Conservation (phyloP, 2,888 invertebrate genomes). For the Byasa hedistus region DNA sequence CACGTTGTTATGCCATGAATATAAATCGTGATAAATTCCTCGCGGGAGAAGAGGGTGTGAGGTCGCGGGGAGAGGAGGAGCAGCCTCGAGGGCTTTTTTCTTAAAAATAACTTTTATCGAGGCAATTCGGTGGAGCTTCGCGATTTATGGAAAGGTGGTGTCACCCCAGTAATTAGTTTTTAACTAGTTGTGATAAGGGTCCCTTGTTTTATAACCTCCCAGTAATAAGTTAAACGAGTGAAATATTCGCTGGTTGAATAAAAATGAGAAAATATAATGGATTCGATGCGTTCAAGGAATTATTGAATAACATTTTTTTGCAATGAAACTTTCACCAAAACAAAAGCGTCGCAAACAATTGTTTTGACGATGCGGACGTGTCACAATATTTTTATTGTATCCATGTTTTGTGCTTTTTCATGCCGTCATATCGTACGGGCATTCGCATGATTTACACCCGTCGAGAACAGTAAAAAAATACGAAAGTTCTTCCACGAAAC, state of each 20-base stretch:
- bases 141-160: slow-evolving; percentile 79
- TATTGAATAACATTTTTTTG: slow-evolving; percentile 38
- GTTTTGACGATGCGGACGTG: slow-evolving; percentile 48
- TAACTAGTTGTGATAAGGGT: slow-evolving; percentile 81
- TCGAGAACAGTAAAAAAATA: slow-evolving; percentile 46
- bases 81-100: slow-evolving; percentile 78
- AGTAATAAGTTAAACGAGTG: slow-evolving; percentile 62
- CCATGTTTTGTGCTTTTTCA: slow-evolving; percentile 63
- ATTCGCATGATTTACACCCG: slow-evolving; percentile 66
- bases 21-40: slow-evolving; percentile 83
- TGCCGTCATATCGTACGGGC: slow-evolving; percentile 60
- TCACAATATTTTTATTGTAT: slow-evolving; percentile 74
- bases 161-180: slow-evolving; percentile 80
- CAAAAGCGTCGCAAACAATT: slow-evolving; percentile 53
- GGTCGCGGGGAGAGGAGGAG: slow-evolving; percentile 47
- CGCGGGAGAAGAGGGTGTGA: slow-evolving; percentile 47
- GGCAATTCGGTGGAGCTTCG: slow-evolving; percentile 74
- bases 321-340: slow-evolving; percentile 49
- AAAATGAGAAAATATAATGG: slow-evolving; percentile 47
- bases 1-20: slow-evolving; percentile 80
- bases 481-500: slow-evolving; percentile 74
- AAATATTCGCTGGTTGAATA: slow-evolving; percentile 46
- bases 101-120: slow-evolving; percentile 80
- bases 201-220: slow-evolving; percentile 64
- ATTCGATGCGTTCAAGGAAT: slow-evolving; percentile 24